Conservation (phyloP, 1,140 invertebrate species). For the Trichonephila clavata region DNA sequence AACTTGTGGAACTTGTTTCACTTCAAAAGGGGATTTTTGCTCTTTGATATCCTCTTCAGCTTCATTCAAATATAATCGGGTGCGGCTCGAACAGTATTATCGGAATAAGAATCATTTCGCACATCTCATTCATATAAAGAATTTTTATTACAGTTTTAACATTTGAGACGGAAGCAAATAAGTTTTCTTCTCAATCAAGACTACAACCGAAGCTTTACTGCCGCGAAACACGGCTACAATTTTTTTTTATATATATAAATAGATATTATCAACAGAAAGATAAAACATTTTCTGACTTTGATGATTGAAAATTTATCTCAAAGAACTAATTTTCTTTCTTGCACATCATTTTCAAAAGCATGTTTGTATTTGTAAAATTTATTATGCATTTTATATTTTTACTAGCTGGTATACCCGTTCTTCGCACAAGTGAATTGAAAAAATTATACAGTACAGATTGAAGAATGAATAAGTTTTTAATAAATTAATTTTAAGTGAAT, state of each 20-base stretch:
- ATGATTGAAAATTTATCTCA: too few species aligned
- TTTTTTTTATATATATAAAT: too few species aligned
- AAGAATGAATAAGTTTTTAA: too few species aligned
- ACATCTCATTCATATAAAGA: not conserved
- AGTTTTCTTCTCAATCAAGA: not conserved
- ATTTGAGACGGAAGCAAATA: not conserved
- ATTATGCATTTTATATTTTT: too few species aligned
- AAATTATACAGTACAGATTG: too few species aligned
- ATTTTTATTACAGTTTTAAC: not conserved
- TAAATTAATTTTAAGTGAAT: too few species aligned
- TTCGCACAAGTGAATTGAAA: too few species aligned
- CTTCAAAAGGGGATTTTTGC: not conserved
- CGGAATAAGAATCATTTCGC: not conserved
- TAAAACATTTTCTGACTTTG: too few species aligned
- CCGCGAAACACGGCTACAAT: not conserved
- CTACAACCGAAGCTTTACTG: not conserved
- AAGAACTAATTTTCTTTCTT: too few species aligned
- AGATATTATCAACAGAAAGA: not conserved
- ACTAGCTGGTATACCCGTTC: too few species aligned
- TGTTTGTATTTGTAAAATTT: too few species aligned
- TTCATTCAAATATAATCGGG: slow-evolving; percentile 16
- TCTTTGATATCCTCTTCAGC: not conserved
- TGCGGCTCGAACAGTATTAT: not conserved
- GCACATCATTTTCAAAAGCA: too few species aligned
- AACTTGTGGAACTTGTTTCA: slow-evolving; percentile 33